Conservation (phyloP, 2,888 invertebrate genomes). For the Pollenia griseotomentosa region DNA sequence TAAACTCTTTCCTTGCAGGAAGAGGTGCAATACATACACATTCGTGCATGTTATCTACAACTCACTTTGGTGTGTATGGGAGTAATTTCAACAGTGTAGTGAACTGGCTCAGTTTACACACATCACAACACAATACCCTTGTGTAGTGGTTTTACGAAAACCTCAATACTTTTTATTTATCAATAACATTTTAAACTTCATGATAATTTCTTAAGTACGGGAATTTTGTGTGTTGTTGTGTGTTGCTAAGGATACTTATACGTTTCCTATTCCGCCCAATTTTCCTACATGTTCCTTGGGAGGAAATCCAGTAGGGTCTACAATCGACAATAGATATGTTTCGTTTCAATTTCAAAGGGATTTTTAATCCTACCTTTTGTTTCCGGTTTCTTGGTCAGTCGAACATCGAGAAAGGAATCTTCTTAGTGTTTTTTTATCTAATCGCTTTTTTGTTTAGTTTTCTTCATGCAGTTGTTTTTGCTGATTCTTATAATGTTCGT, state of each 20-base stretch:
- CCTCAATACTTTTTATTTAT: conserved; percentile 19
- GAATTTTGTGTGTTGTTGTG: conserved; percentile 6
- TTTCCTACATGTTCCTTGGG: background rate
- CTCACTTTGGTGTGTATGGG: background rate
- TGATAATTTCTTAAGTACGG: conserved; percentile 13
- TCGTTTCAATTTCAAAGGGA: conserved; percentile 43
- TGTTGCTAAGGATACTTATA: background rate
- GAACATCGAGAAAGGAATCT: background rate
- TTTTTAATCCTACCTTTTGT: conserved; percentile 73
- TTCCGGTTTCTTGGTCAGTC: conserved; percentile 73
- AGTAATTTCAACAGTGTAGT: conserved; percentile 17
- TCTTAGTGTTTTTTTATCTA: background rate
- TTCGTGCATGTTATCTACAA: background rate
- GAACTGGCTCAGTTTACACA: conserved; percentile 10
- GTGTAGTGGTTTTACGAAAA: conserved; percentile 1
- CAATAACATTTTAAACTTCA: conserved; percentile 39
- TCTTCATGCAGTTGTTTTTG: background rate
- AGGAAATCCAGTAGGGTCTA: conserved; percentile 38
- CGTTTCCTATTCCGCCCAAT: conserved; percentile 1
- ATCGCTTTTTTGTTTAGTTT: background rate
- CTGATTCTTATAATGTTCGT: background rate
- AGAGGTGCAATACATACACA: background rate
- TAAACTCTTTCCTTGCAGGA: conserved; percentile 36
- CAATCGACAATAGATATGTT: conserved; percentile 10
- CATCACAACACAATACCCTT: conserved; percentile 17